Percentiles rank a stretch among this genome's conserved stretches.
phyloP scores from a whole-genome alignment of 2,888 invertebrate genomes.

The Periphyllus acericola region DNA sequence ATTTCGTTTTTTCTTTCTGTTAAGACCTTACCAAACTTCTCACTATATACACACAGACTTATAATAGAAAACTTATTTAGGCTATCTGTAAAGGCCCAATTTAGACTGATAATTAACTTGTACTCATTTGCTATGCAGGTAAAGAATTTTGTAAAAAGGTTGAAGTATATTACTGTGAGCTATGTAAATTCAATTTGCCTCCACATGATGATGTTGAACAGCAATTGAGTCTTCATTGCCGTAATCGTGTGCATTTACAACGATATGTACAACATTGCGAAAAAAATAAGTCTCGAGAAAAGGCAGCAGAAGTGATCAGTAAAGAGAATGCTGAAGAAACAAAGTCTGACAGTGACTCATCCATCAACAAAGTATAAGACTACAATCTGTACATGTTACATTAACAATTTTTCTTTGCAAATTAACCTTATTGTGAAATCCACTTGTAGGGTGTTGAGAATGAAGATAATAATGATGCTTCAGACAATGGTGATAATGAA shows the following conservation, averaged over 20 bases:
- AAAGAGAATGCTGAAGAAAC: slow-evolving; percentile 31
- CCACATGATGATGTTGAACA: slow-evolving; percentile 72
- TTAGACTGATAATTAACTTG: background rate
- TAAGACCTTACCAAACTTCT: no score
- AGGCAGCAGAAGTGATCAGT: background rate
- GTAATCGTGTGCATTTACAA: slow-evolving; percentile 79
- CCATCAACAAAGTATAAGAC: slow-evolving; percentile 40
- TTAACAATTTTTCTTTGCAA: background rate
- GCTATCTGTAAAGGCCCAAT: no score
- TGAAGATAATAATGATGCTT: slow-evolving; percentile 45
- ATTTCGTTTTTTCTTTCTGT: no score
- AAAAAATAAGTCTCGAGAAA: slow-evolving; percentile 51
- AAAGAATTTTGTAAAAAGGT: slow-evolving; percentile 81
- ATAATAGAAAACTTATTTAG: no score
- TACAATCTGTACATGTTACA: background rate
- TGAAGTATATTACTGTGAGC: slow-evolving; percentile 82
- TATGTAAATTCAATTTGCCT: slow-evolving; percentile 81
- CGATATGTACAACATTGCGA: slow-evolving; percentile 73
- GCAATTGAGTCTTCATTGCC: slow-evolving; percentile 78
- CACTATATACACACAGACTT: no score
- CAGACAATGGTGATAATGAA: slow-evolving; percentile 37
- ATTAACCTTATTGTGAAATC: background rate
- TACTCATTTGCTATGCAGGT: slow-evolving; percentile 66
- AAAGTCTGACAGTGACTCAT: slow-evolving; percentile 46
- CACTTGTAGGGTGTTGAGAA: slow-evolving; percentile 30